A percentile compares a stretch with the other conserved stretches of the same genome.
phyloP scores from a whole-genome alignment of 2,888 invertebrate genomes.

The Emesis russula region DNA sequence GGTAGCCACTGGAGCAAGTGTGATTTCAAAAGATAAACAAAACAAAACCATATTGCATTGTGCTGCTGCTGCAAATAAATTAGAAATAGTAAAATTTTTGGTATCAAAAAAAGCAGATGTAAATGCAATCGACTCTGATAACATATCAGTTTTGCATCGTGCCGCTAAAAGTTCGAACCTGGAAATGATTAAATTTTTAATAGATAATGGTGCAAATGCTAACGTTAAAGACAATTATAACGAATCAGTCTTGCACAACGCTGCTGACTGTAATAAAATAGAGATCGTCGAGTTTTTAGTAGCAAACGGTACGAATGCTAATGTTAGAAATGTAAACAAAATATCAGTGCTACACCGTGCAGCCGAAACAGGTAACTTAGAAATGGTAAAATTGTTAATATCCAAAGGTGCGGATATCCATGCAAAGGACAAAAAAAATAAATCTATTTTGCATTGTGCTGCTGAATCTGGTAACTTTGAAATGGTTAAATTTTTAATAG shows the following conservation, averaged over 20 bases:
- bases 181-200: background rate
- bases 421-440: background rate
- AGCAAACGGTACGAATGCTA: background rate
- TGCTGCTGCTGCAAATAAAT: background rate
- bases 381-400: background rate
- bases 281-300: background rate
- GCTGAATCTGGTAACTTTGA: background rate
- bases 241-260: background rate
- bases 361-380: background rate
- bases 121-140: background rate
- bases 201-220: background rate
- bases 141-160: background rate
- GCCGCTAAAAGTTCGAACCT: background rate
- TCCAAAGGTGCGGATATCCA: background rate
- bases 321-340: background rate
- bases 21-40: background rate
- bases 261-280: background rate
- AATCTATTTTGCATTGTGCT: background rate
- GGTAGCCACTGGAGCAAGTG: background rate
- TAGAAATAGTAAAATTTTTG: slow-evolving; percentile 16
- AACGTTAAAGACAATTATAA: background rate
- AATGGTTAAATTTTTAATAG: background rate
- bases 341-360: background rate
- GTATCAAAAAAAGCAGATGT: background rate
- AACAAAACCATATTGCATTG: slow-evolving; percentile 7